Evolutionary conservation across 2,113 vertebrate genomes (phyloP).

Genomic region (Istiophorus platypterus): DNA sequence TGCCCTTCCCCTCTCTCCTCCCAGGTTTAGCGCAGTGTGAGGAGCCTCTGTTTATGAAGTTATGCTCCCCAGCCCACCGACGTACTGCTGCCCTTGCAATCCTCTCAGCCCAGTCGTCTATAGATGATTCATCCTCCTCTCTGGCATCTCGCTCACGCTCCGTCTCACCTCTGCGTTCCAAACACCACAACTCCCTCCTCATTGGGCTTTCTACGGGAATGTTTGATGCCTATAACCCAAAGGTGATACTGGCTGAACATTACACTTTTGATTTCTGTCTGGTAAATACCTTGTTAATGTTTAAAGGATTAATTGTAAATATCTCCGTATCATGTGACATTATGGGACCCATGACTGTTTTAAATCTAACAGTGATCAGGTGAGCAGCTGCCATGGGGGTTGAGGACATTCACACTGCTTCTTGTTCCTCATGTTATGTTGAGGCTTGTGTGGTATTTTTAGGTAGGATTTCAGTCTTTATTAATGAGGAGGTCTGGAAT

Average conservation of each 20-base stretch:
- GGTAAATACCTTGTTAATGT: background rate
- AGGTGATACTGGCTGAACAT: slow-evolving; percentile 84
- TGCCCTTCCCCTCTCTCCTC: background rate
- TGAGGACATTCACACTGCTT: slow-evolving; percentile 17
- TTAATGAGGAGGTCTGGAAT: slow-evolving; percentile 64
- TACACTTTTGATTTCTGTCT: too few relatives aligned
- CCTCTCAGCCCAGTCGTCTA: slow-evolving; percentile 90
- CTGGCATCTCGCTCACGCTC: slow-evolving; percentile 88
- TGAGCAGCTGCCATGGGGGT: slow-evolving; percentile 11
- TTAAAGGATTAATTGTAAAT: background rate
- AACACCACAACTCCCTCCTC: slow-evolving; percentile 88
- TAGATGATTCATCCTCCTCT: slow-evolving; percentile 88
- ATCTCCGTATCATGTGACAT: background rate
- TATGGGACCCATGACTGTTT: background rate
- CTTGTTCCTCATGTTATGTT: slow-evolving; percentile 19
- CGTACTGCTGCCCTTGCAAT: slow-evolving; percentile 81
- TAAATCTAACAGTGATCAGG: slow-evolving; percentile 3
- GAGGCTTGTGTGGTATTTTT: slow-evolving; percentile 59
- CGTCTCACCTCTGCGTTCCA: slow-evolving; percentile 89
- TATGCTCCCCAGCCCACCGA: slow-evolving; percentile 82
- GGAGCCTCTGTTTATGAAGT: slow-evolving; percentile 89
- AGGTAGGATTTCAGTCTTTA: slow-evolving; percentile 57
- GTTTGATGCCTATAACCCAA: slow-evolving; percentile 96
- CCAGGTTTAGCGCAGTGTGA: slow-evolving; percentile 56
- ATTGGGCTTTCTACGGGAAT: slow-evolving; percentile 95